Percentiles rank a stretch among this genome's conserved stretches.
These are phyloP conservation scores for Oceanodroma tethys DNA, from an alignment of 2,113 vertebrate genomes.

Conservation along the genomic window DNA sequence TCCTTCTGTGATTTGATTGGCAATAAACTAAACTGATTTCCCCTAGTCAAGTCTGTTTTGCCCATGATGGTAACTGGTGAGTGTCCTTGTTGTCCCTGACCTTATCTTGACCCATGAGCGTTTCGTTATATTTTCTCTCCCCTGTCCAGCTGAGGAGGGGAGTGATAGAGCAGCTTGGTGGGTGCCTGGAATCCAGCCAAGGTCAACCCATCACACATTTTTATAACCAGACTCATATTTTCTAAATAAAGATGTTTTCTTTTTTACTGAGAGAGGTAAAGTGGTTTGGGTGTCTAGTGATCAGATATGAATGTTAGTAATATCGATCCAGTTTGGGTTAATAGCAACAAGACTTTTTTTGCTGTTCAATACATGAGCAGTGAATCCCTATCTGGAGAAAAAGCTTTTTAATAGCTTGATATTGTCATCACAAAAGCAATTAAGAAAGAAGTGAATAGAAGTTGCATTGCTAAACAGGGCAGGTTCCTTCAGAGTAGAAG, in stretches of 20 bases:
- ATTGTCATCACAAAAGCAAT: neutral
- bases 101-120: accelerated
- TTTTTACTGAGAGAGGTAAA: neutral
- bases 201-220: neutral
- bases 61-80: neutral
- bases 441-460: neutral
- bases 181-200: neutral
- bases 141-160: no score
- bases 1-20: neutral
- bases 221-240: neutral
- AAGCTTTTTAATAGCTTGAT: neutral
- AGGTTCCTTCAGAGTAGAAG: neutral
- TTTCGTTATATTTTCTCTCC: neutral
- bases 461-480: neutral
- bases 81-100: neutral
- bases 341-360: neutral
- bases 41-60: neutral
- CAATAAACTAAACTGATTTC: neutral
- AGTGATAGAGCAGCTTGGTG: neutral
- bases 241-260: neutral
- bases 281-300: neutral
- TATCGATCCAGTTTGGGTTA: neutral
- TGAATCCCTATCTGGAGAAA: neutral
- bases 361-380: neutral
- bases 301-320: neutral